Conservation (phyloP, 2,888 invertebrate species). For the Ariolimax columbianus region DNA sequence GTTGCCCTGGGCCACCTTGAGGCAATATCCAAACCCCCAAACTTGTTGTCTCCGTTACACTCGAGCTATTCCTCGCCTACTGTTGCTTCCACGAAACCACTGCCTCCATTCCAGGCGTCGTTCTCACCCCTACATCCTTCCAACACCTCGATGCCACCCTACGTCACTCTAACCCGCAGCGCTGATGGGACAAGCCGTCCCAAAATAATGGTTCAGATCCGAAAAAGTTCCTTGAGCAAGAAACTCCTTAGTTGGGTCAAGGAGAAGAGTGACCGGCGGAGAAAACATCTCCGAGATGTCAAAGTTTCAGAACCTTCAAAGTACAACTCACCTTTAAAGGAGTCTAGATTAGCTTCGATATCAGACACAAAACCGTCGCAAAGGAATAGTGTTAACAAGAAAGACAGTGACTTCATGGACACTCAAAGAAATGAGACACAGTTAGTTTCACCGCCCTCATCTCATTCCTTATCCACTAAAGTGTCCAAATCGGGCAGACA, state of each 20-base stretch:
- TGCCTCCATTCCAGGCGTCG: slow-evolving; percentile 39
- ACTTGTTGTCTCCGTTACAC: slow-evolving; percentile 19
- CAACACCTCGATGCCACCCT: slow-evolving; percentile 5
- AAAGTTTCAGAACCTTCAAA: slow-evolving; percentile 19
- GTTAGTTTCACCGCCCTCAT: background rate
- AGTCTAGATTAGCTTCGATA: background rate
- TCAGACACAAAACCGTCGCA: background rate
- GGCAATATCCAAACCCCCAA: slow-evolving; percentile 35
- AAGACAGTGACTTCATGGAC: background rate
- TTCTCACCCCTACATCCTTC: slow-evolving; percentile 36
- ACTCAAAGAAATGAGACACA: background rate
- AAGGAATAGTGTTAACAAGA: slow-evolving; percentile 2
- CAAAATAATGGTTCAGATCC: slow-evolving; percentile 28
- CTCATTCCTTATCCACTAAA: slow-evolving; percentile 18
- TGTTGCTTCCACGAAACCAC: slow-evolving; percentile 38
- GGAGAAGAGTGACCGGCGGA: slow-evolving; percentile 19
- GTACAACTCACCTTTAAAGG: background rate
- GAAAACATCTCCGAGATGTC: background rate
- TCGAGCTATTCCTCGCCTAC: slow-evolving; percentile 7
- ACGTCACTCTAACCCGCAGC: slow-evolving; percentile 22
- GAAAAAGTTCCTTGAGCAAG: background rate
- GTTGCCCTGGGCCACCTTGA: slow-evolving; percentile 34
- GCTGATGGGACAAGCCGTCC: slow-evolving; percentile 33
- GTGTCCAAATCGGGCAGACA: background rate
- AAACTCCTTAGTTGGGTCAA: slow-evolving; percentile 6